Evolutionary conservation across 1,140 invertebrate species (phyloP), one percentile per base, ranked within the genome.

Genomic region (Penaeus japonicus): DNA sequence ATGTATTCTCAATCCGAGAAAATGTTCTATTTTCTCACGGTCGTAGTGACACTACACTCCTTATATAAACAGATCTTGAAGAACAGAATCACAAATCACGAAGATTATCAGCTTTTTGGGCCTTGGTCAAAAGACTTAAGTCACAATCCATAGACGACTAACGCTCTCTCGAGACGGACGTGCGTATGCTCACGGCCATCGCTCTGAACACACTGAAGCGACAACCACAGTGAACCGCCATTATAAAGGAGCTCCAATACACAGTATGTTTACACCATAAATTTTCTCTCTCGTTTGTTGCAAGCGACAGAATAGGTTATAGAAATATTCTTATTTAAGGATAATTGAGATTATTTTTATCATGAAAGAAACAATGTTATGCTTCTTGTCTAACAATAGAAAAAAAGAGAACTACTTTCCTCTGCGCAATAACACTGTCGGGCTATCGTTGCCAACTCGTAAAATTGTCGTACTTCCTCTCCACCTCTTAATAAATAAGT

Each of bases 101-200:
- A 47, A n/a, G 18, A n/a, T 81, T 82, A 22, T 39, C 82, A 55
- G 30, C 4, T 32, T 12, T n/a, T 53, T 32, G 81, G 32, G 81
- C 70, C 85, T 65, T 73, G 32, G 30, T 77, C 65, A 79, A 88
- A 55, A 27, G 20, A 57, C 47, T n/a, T 78, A 53, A 88, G 70
- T 83, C 82, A 88, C 47, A 70, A 87, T 65, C 81, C 86, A 88
- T 73, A 77, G 80, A 57, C 59, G 65, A 78, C 65, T 88, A 88
- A 55, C 86, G 80, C 86, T 88, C 86, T 88, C 86, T 82, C 79
- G 86, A 88, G 80, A 88, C 86, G 78, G 57, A 55, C 70, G 86
- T 55, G 35, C 30, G 30, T 30, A 73, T 78, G 53, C 79, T 88
- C 86, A 77, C 80, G 35, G 86, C 86, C 86, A 88, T 88, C 65